Base-by-base conservation (phyloP, 2,797 vertebrate genomes). In the Telmatherina bonti region DNA sequence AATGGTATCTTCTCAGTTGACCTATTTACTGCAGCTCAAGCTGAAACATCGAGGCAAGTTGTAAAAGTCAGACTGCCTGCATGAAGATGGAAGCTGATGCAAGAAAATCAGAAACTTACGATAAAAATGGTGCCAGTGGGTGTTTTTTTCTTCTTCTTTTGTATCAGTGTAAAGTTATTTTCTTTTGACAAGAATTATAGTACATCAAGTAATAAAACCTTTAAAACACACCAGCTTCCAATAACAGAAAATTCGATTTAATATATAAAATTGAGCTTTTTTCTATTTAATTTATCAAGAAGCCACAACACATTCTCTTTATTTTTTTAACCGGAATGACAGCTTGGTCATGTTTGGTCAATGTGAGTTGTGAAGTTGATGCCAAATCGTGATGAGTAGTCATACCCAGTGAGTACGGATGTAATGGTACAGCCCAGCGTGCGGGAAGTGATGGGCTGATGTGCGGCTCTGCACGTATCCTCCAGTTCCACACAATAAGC, bases 401-500 rank as follows among this genome's bases (percentile, higher is more conserved):
- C 8, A 9, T n/a, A 7, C 1, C 26, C 56, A n/a, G 5, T n/a
- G n/a, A n/a, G n/a, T 12, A 1, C 86, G 82, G 86, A 22, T 78
- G 13, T 62, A 80, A 1, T 29, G 70, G 66, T 67, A 20, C 20
- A 72, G 4, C 13, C 79, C 78, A 7, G 45, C 3, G 7, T 72
- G 72, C 54, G 63, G 62, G 59, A 38, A 55, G 55, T 9, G 24
- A 47, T 6, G 79, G 31, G 66, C 8, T 43, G 77, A 80, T 7
- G 80, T 82, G 81, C 70, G 18, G 22, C 22, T 22, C 55, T 9
- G 81, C 88, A 89, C 72, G 82, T 89, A 67, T 58, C 12, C 57
- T 33, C 12, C 1, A 18, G 9, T 16, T n/a, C 11, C 12, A 6
- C 5, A 55, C 16, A 43, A 1, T 16, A 16, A 36, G 16, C 13